A percentile compares a stretch with the other conserved stretches of the same genome.
These are phyloP conservation scores for Platyrinchus mystaceus DNA, from an alignment of 2,797 vertebrate genomes.

Conservation along the genomic window DNA sequence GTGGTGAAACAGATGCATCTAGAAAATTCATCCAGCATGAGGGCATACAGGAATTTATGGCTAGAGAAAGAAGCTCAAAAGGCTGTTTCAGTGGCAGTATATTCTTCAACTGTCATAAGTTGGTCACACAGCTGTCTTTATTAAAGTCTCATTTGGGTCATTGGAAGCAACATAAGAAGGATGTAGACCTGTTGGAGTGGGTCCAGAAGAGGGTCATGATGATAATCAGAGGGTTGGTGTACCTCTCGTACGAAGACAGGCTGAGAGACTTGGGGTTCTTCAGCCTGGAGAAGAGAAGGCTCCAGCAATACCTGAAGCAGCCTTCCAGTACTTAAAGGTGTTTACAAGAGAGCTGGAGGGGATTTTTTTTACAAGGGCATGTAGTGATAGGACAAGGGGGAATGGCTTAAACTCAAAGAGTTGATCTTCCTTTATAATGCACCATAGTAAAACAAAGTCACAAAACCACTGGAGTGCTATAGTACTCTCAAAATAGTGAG, in stretches of 20 bases:
- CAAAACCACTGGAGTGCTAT: not conserved
- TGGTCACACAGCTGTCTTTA: not conserved
- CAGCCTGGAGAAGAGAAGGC: not conserved
- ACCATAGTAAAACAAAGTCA: not conserved
- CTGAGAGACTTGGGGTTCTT: not conserved
- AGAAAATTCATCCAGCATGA: not conserved
- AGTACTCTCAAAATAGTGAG: not conserved
- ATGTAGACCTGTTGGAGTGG: not conserved
- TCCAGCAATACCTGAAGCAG: not conserved
- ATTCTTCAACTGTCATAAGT: not conserved
- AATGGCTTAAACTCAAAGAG: not conserved
- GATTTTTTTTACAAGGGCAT: not conserved
- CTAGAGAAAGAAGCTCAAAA: not conserved
- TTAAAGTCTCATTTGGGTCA: not conserved
- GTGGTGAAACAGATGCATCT: not conserved
- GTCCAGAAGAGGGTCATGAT: not conserved
- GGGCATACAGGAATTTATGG: not conserved
- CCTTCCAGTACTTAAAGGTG: not conserved
- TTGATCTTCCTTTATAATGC: not conserved
- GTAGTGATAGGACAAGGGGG: not conserved
- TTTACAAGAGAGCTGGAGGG: not conserved
- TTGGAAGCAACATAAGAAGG: not conserved
- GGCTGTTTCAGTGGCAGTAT: not conserved
- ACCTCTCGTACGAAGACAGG: not conserved
- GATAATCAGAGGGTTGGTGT: not conserved